Percentiles rank a stretch among this genome's conserved stretches.
phyloP scores from a whole-genome alignment of 64 coral and sea anemone species.

The Porites australiensis region DNA sequence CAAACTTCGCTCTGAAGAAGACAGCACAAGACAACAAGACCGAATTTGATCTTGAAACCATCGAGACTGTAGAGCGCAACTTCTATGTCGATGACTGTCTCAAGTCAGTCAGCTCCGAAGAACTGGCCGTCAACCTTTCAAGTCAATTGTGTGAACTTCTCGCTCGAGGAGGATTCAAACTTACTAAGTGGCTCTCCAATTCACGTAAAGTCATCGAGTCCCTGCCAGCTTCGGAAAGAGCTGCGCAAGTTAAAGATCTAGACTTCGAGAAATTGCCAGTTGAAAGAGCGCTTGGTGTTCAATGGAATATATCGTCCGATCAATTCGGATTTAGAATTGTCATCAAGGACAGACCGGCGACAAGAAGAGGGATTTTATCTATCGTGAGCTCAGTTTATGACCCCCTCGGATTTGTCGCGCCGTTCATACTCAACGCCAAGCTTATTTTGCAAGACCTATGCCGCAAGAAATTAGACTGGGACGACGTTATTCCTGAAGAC shows the following conservation, averaged over 20 bases:
- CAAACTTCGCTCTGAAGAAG: constrained; percentile 35
- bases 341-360: constrained; percentile 40
- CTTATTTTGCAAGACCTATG: constrained; percentile 27
- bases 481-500: background rate
- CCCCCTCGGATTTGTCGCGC: constrained; percentile 31
- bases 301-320: constrained; percentile 39
- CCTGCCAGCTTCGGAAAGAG: constrained; percentile 15
- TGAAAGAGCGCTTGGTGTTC: constrained; percentile 37
- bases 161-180: constrained; percentile 31
- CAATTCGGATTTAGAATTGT: constrained; percentile 39
- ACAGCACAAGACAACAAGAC: constrained; percentile 58
- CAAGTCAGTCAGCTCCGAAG: background rate
- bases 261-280: constrained; percentile 25
- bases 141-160: background rate
- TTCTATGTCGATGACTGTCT: constrained; percentile 49
- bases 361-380: constrained; percentile 22
- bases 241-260: background rate
- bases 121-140: constrained; percentile 4
- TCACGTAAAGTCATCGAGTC: constrained; percentile 25
- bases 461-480: constrained; percentile 24
- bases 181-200: constrained; percentile 65
- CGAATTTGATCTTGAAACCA: constrained; percentile 17
- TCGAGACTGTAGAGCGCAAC: constrained; percentile 12
- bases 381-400: constrained; percentile 33
- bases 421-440: constrained; percentile 33